These are phyloP conservation scores for Eupithecia inturbata DNA, from an alignment of 2,888 invertebrate species.

Conservation along the genomic window DNA sequence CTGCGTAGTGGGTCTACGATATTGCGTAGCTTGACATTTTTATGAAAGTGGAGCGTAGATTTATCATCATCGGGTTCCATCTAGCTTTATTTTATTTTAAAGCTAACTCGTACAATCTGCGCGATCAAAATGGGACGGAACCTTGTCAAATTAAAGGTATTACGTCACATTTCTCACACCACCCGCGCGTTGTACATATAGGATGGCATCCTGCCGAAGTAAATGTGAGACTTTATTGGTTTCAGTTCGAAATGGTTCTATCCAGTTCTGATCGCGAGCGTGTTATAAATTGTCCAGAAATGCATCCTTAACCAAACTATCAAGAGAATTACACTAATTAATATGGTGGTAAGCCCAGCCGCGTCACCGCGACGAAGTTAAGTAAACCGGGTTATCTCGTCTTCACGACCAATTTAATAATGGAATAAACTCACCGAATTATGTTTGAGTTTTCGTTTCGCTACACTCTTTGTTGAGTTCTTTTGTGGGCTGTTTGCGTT, in stretches of 20 bases:
- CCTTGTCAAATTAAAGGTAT: background rate
- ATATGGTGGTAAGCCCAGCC: background rate
- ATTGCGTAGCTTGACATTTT: background rate
- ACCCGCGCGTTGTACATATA: background rate
- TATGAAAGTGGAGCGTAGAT: background rate
- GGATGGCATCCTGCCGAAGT: background rate
- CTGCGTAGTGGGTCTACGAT: background rate
- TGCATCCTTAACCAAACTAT: background rate
- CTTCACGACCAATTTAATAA: constrained; percentile 82
- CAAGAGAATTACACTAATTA: background rate
- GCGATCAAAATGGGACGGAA: background rate
- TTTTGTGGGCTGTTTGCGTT: constrained; percentile 34
- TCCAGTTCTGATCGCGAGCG: background rate
- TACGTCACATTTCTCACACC: background rate
- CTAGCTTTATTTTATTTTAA: background rate
- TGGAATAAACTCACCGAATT: constrained; percentile 72
- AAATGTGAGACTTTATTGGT: background rate
- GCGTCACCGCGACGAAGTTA: constrained; percentile 12
- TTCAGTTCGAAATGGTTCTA: background rate
- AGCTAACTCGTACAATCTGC: background rate
- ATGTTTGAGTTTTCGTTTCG: constrained; percentile 67
- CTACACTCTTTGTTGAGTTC: constrained; percentile 50
- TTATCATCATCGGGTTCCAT: background rate
- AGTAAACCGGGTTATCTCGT: constrained; percentile 70
- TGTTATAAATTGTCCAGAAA: background rate